Evolutionary conservation across 1,140 invertebrate genomes (phyloP).

Genomic region (Zaprionus inermis): DNA sequence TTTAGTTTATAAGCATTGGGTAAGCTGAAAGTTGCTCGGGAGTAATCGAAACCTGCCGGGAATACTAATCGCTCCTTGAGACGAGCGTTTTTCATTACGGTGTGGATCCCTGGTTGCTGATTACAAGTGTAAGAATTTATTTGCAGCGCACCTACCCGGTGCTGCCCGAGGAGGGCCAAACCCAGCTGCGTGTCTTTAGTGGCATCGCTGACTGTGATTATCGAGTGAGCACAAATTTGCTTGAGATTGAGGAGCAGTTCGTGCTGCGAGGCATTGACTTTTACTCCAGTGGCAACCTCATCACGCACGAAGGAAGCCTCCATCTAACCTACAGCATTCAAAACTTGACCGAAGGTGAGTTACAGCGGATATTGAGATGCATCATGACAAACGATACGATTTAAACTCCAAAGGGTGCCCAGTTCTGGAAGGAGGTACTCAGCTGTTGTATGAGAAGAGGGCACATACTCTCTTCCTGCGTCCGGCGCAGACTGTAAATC

Average conservation of each 20-base stretch:
- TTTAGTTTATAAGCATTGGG: background rate
- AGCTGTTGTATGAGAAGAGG: slow-evolving; percentile 56
- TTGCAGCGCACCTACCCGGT: slow-evolving; percentile 87
- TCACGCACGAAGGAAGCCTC: slow-evolving; percentile 50
- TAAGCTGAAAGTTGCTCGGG: background rate
- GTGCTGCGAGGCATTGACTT: slow-evolving; percentile 67
- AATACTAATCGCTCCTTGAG: background rate
- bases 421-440: slow-evolving; percentile 46
- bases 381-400: background rate
- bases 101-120: background rate
- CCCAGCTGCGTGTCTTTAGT: slow-evolving; percentile 91
- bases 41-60: background rate
- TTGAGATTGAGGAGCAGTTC: slow-evolving; percentile 41
- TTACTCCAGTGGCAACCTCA: slow-evolving; percentile 71
- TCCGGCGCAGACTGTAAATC: slow-evolving; percentile 41
- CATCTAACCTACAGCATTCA: slow-evolving; percentile 56
- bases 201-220: slow-evolving; percentile 85
- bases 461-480: slow-evolving; percentile 85
- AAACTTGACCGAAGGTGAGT: slow-evolving; percentile 52
- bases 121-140: background rate
- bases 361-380: background rate
- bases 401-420: slow-evolving; percentile 39
- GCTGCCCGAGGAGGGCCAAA: slow-evolving; percentile 85
- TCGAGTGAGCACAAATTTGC: slow-evolving; percentile 54
- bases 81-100: background rate